These are phyloP conservation scores for Entomobrya multifasciata DNA, from an alignment of 2,888 invertebrate genomes.

Conservation along the genomic window DNA sequence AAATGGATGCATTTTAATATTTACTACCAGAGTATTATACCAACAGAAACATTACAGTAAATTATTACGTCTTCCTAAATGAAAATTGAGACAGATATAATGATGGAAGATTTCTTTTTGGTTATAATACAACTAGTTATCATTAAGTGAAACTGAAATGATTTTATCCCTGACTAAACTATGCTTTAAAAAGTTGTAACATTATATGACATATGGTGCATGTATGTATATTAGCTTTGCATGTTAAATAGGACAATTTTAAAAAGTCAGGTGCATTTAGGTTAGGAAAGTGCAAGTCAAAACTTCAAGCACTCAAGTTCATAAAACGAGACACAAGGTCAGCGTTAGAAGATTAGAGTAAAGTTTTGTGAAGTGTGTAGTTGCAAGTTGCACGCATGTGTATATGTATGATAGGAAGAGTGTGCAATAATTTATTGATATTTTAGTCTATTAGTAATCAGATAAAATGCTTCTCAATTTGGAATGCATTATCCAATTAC, in stretches of 20 bases:
- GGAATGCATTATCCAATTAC: conserved; percentile 54
- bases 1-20: background rate
- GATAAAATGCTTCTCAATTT: conserved; percentile 45
- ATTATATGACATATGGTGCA: too few relatives aligned
- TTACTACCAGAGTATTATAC: background rate
- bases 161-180: too few relatives aligned
- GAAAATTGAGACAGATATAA: background rate
- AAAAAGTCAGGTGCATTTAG: background rate
- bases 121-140: background rate
- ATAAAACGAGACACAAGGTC: too few relatives aligned
- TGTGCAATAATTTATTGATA: background rate
- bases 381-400: background rate
- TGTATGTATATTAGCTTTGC: too few relatives aligned
- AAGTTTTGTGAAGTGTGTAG: too few relatives aligned
- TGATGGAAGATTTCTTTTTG: background rate
- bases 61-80: too few relatives aligned
- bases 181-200: too few relatives aligned
- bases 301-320: too few relatives aligned
- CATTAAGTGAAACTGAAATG: too few relatives aligned
- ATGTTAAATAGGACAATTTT: conserved; percentile 49
- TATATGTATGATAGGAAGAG: background rate
- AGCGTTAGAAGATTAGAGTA: background rate
- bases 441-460: background rate
- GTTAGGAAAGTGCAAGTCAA: background rate
- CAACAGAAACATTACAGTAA: background rate